Base-by-base conservation (phyloP, 2,888 invertebrate genomes). In the Agonopterix arenella region DNA sequence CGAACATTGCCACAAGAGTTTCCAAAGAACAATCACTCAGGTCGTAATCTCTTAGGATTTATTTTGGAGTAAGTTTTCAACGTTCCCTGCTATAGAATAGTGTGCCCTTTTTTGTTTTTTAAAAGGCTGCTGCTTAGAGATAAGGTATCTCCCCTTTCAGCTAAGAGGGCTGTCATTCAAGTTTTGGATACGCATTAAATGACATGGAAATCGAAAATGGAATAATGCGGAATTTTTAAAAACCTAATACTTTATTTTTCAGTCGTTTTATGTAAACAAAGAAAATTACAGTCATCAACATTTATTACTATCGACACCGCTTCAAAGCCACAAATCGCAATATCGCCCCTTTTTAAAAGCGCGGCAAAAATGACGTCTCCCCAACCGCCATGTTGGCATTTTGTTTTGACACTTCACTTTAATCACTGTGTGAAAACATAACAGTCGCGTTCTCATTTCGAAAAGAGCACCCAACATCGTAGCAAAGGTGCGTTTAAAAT, bases 331-430 rank as follows among this genome's bases (percentile, higher is more conserved):
- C 72, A 75, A 75, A 73, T 70, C 70, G 65, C 72, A 75, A 75
- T 68, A 65, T 61, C 59, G 63, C 62, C 57, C 52, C 58, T 60
- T 71, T 69, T 64, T 70, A 63, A 68, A 64, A 49, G 38, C 60
- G 64, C 63, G 58, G 59, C 65, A 66, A 61, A 66, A 72, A 71
- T 62, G 65, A 66, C 62, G 63, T 53, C 58, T 60, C 66, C 54
- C 62, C 58, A 53, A 59, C 63, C 68, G 70, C 64, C 66, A 66
- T 64, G 61, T 66, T 69, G 62, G 70, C 78, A 82, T 86, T 85
- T 88, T 85, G 83, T 85, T 85, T 83, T 81, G 84, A 84, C 86
- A 85, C 88, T 88, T 85, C 88, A 80, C 85, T 86, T 83, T 88
- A 88, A 88, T 88, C 86, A 84, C 85, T 73, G 80, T 76, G 74